Percentiles rank a stretch among this genome's conserved stretches.
These are phyloP conservation scores for Hylaeus anthracinus DNA, from an alignment of 1,140 invertebrate species.

Conservation along the genomic window DNA sequence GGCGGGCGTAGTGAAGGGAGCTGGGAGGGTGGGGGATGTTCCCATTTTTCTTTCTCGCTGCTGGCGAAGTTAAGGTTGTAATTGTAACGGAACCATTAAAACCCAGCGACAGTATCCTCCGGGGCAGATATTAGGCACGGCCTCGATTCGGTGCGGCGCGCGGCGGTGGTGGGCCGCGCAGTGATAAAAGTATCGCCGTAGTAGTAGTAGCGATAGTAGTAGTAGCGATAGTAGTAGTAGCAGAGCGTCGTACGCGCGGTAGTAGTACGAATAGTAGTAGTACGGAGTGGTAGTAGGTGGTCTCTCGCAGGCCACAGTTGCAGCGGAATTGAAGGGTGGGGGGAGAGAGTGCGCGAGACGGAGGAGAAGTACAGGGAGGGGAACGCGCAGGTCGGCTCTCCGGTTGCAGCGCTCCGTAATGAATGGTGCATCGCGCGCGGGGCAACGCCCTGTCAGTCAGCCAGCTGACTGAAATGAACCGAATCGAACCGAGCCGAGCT, in stretches of 20 bases:
- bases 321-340: conserved; percentile 49
- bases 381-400: conserved; percentile 55
- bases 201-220: conserved; percentile 26
- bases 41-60: conserved; percentile 35
- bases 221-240: conserved; percentile 8
- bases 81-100: conserved; percentile 57
- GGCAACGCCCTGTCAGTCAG: conserved; percentile 75
- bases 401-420: conserved; percentile 66
- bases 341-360: conserved; percentile 8
- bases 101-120: conserved; percentile 17
- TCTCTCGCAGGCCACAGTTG: conserved; percentile 41
- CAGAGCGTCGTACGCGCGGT: conserved; percentile 39
- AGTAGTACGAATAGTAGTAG: conserved; percentile 59
- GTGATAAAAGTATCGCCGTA: conserved; percentile 26
- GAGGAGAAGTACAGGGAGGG: conserved; percentile 18
- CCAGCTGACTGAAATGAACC: conserved; percentile 75
- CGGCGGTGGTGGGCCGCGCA: conserved; percentile 11
- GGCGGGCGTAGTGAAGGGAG: background rate
- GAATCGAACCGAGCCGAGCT: conserved; percentile 57
- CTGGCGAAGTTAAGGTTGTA: conserved; percentile 34
- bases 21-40: conserved; percentile 1
- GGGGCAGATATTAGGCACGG: conserved; percentile 43
- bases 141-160: conserved; percentile 36
- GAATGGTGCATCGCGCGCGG: conserved; percentile 71
- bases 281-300: conserved; percentile 45